phyloP scores from a whole-genome alignment of 2,113 vertebrate genomes.

The Muscicapa adusta region DNA sequence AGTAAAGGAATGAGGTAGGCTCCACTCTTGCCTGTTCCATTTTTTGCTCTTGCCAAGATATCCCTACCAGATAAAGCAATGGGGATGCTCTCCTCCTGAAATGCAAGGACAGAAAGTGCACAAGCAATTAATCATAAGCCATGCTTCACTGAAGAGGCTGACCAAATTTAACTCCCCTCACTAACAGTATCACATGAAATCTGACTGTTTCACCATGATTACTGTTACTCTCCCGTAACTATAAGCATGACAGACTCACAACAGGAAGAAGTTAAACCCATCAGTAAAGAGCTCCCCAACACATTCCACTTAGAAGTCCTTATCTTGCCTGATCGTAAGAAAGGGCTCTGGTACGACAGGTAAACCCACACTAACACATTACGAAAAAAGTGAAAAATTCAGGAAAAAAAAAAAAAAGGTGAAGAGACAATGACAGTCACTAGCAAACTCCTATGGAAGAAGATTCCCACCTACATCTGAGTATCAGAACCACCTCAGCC shows the following conservation, averaged over 20 bases:
- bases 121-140: background rate
- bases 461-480: background rate
- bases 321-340: background rate
- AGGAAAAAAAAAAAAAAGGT: too few species aligned
- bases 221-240: background rate
- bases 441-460: background rate
- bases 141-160: background rate
- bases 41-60: conserved; percentile 99
- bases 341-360: background rate
- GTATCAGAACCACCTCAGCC: background rate
- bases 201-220: background rate
- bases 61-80: conserved; percentile 99
- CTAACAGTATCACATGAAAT: background rate
- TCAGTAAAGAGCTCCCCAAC: background rate
- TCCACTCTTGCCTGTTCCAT: conserved; percentile 99
- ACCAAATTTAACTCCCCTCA: background rate
- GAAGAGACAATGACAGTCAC: background rate
- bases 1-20: conserved; percentile 99
- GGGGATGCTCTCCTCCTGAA: conserved; percentile 98
- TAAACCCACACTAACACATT: background rate
- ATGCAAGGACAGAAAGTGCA: background rate
- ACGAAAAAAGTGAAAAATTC: background rate
- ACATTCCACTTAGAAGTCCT: background rate
- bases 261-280: background rate
- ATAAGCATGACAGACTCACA: background rate